Base-by-base conservation (phyloP, 2,113 vertebrate species). In the Ascaphus truei region DNA sequence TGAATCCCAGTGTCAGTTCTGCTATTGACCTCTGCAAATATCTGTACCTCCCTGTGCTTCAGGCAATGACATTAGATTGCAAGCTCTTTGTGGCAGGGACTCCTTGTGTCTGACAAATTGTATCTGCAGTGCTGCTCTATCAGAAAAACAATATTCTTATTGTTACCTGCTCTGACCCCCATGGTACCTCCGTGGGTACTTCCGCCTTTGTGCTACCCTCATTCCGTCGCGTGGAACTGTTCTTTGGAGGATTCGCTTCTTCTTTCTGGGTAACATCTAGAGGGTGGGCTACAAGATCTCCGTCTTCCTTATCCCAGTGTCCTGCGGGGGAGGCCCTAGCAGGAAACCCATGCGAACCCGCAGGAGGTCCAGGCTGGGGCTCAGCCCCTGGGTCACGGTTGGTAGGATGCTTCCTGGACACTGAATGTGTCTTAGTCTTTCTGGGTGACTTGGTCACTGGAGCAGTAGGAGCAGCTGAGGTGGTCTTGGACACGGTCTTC, bases 91-190 rank as follows among this genome's bases (percentile, higher is more conserved):
- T n/a, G n/a, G n/a, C n/a, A n/a, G n/a, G n/a, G n/a, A n/a, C n/a
- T n/a, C n/a, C n/a, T n/a, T n/a, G n/a, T n/a, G n/a, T n/a, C n/a
- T n/a, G n/a, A n/a, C n/a, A n/a, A n/a, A n/a, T n/a, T n/a, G n/a
- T n/a, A n/a, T n/a, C n/a, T n/a, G n/a, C n/a, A n/a, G n/a, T n/a
- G n/a, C n/a, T n/a, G n/a, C n/a, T n/a, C n/a, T n/a, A n/a, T n/a
- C n/a, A n/a, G n/a, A n/a, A n/a, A n/a, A n/a, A n/a, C n/a, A n/a
- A n/a, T n/a, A n/a, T n/a, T n/a, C n/a, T n/a, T n/a, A n/a, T n/a
- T n/a, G 1, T 74, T 78, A 92, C 90, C 89, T 92, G 89, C 31
- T 84, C 74, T 0, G 88, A 84, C 36, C 84, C 83, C 88, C 85
- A 87, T 20, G 88, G 84, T 36, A 73, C 51, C 71, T 83, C 80